Evolutionary conservation across 2,113 vertebrate genomes (phyloP).

Genomic region (Panthera uncia): DNA sequence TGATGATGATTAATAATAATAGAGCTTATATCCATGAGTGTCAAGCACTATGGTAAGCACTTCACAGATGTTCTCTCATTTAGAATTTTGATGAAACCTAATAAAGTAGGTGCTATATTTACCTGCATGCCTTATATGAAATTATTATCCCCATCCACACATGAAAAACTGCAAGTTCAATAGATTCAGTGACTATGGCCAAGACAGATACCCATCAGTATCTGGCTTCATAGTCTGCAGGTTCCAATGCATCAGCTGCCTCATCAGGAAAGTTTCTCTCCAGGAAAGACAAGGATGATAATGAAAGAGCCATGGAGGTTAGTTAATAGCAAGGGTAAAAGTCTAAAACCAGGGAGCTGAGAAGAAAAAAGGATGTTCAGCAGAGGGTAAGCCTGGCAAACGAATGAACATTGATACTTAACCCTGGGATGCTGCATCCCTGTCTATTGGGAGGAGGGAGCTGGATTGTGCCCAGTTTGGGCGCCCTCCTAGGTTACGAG

Average conservation of each 20-base stretch:
- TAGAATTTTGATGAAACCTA: neutral
- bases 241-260: neutral
- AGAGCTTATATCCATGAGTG: neutral
- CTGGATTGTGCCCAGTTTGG: too few relatives aligned
- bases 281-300: neutral
- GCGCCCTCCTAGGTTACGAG: neutral
- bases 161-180: neutral
- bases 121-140: neutral
- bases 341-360: neutral
- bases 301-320: neutral
- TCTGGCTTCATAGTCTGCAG: neutral
- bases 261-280: neutral
- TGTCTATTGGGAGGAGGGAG: rapidly evolving
- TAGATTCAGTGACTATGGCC: neutral
- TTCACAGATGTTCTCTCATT: neutral
- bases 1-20: neutral
- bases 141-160: neutral
- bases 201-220: rapidly evolving
- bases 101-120: neutral
- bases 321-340: neutral
- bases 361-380: neutral
- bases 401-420: neutral
- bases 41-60: neutral
- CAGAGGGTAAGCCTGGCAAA: neutral
- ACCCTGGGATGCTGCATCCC: too few relatives aligned